A percentile compares a stretch with the other conserved stretches of the same genome.
phyloP scores from a whole-genome alignment of 2,113 vertebrate genomes.

The Podarcis cretensis region DNA sequence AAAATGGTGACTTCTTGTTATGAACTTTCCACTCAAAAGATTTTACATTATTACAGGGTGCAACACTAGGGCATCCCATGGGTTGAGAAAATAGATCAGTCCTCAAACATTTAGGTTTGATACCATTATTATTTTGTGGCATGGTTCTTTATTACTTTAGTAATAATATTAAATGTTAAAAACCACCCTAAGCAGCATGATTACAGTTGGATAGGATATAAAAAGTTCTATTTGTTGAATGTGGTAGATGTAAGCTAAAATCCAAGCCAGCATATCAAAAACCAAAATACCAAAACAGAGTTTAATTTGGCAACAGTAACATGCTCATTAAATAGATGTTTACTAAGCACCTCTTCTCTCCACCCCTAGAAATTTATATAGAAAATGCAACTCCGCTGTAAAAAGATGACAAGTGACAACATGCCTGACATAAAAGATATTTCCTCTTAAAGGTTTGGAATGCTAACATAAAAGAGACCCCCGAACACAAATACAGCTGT shows the following conservation, averaged over 20 bases:
- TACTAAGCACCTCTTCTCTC: not conserved
- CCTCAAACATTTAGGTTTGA: not conserved
- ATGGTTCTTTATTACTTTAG: too few relatives aligned
- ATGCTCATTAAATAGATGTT: not conserved
- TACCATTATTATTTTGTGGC: not conserved
- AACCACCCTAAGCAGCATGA: too few relatives aligned
- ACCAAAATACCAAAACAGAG: not conserved
- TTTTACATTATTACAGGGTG: not conserved
- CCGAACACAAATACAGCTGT: constrained; percentile 23
- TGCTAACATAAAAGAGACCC: constrained; percentile 6
- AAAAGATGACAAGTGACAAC: constrained; percentile 13
- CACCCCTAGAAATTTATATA: not conserved
- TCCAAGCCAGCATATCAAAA: not conserved
- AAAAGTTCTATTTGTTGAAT: not conserved
- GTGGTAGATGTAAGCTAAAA: not conserved
- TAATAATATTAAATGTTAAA: too few relatives aligned
- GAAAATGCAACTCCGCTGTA: not conserved
- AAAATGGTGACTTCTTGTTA: not conserved
- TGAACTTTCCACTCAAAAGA: not conserved
- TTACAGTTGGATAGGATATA: too few relatives aligned
- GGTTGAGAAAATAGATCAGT: not conserved
- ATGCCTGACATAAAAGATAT: constrained; percentile 2
- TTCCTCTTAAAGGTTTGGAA: not conserved
- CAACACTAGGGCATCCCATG: not conserved
- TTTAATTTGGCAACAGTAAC: not conserved